Conservation (phyloP, 2,797 vertebrate genomes). For the Sarcoramphus papa region DNA sequence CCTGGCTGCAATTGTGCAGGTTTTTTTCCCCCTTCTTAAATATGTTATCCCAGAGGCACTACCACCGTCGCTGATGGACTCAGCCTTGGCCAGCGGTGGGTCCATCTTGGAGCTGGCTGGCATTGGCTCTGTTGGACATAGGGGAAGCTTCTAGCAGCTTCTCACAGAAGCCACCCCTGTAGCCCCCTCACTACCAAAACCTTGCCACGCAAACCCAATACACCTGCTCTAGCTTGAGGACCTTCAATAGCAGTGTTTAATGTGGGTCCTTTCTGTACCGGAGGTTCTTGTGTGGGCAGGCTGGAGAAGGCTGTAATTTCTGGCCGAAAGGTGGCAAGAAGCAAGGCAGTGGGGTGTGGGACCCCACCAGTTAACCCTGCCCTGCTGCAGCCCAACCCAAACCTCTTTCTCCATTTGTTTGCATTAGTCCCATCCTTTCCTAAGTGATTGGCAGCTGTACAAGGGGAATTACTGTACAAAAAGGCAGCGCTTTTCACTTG, state of each 20-base stretch:
- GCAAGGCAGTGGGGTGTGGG: background rate
- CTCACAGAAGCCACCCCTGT: too few species aligned
- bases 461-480: background rate
- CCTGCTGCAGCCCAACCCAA: background rate
- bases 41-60: too few species aligned
- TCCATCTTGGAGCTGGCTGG: too few species aligned
- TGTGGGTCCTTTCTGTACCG: background rate
- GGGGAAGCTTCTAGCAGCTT: too few species aligned
- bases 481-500: background rate
- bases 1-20: too few species aligned
- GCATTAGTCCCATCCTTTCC: background rate
- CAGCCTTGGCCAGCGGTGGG: too few species aligned
- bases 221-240: background rate
- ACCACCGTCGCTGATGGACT: too few species aligned
- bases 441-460: background rate
- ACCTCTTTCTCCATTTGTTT: background rate
- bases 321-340: background rate
- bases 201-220: too few species aligned
- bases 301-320: background rate
- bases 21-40: too few species aligned
- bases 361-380: background rate
- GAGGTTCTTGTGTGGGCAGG: background rate
- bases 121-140: too few species aligned
- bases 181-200: too few species aligned
- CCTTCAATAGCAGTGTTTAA: background rate